Evolutionary conservation across 2,797 vertebrate genomes (phyloP).

Genomic region (Lepidocolaptes lacrymiger): DNA sequence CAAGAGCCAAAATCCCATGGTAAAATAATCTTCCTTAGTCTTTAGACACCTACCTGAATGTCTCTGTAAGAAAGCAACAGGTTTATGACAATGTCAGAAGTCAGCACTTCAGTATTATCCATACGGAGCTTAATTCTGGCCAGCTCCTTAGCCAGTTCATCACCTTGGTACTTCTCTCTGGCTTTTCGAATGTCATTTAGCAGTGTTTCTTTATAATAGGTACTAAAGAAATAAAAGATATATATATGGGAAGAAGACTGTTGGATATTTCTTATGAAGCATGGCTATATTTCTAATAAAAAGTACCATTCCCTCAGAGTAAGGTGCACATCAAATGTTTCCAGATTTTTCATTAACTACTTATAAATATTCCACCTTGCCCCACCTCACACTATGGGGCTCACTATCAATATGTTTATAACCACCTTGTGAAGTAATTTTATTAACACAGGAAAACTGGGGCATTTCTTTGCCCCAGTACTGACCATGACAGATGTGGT

Average conservation of each 20-base stretch:
- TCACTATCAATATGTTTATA: background rate
- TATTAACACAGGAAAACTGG: background rate
- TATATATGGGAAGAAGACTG: background rate
- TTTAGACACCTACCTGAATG: conserved; percentile 87
- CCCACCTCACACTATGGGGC: background rate
- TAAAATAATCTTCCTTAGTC: background rate
- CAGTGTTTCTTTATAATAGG: conserved; percentile 90
- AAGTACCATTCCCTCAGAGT: background rate
- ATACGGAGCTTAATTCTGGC: conserved; percentile 92
- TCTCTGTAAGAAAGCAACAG: conserved; percentile 96
- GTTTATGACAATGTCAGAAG: conserved; percentile 94
- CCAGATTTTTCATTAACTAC: background rate
- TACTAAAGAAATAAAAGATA: conserved; percentile 72
- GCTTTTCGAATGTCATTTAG: conserved; percentile 94
- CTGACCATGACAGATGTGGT: background rate
- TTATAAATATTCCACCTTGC: background rate
- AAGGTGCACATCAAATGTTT: background rate
- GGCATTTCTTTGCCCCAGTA: background rate
- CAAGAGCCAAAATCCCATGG: background rate
- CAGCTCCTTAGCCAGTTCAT: conserved; percentile 92
- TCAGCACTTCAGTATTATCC: conserved; percentile 92
- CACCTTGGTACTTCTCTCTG: conserved; percentile 92
- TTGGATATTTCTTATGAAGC: background rate
- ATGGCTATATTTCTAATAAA: background rate
- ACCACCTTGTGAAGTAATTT: background rate